phyloP scores from a whole-genome alignment of 2,888 invertebrate species.

The Pterostichus madidus region DNA sequence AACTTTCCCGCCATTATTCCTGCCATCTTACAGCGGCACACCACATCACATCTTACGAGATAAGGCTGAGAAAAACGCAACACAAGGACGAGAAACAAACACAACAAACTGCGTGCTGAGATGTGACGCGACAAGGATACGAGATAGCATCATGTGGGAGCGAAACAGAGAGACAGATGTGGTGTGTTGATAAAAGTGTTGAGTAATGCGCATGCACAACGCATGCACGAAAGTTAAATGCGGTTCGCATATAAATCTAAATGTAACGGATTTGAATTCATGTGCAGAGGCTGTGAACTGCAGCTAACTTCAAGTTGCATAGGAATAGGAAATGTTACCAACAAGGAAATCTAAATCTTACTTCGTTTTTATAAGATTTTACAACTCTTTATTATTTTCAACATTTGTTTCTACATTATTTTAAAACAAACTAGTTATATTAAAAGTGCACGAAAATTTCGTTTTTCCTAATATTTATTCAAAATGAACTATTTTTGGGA shows the following conservation, averaged over 20 bases:
- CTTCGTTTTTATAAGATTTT: too few relatives aligned
- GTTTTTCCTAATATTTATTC: too few relatives aligned
- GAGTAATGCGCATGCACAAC: not conserved
- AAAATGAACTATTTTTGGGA: too few relatives aligned
- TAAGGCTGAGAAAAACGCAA: conserved; percentile 36
- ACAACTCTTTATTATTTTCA: too few relatives aligned
- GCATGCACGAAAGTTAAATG: conserved; percentile 1
- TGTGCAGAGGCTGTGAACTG: too few relatives aligned
- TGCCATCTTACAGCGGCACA: not conserved
- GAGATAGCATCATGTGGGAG: conserved; percentile 9
- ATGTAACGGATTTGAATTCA: not conserved
- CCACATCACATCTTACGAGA: not conserved
- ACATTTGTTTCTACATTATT: too few relatives aligned
- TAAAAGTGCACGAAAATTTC: too few relatives aligned
- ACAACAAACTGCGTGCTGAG: too few relatives aligned
- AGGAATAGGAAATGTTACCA: too few relatives aligned
- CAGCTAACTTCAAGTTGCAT: too few relatives aligned
- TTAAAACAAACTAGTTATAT: too few relatives aligned
- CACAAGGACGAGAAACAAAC: conserved; percentile 35
- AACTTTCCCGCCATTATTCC: conserved; percentile 56
- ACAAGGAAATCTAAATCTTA: too few relatives aligned
- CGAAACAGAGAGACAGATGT: conserved; percentile 1
- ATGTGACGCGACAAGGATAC: conserved; percentile 8
- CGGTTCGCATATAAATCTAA: conserved; percentile 6
- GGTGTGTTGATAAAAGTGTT: not conserved